A percentile compares a stretch with the other conserved stretches of the same genome.
These are phyloP conservation scores for Drosophila parabipectinata DNA, from an alignment of 1,140 invertebrate genomes.

Conservation along the genomic window DNA sequence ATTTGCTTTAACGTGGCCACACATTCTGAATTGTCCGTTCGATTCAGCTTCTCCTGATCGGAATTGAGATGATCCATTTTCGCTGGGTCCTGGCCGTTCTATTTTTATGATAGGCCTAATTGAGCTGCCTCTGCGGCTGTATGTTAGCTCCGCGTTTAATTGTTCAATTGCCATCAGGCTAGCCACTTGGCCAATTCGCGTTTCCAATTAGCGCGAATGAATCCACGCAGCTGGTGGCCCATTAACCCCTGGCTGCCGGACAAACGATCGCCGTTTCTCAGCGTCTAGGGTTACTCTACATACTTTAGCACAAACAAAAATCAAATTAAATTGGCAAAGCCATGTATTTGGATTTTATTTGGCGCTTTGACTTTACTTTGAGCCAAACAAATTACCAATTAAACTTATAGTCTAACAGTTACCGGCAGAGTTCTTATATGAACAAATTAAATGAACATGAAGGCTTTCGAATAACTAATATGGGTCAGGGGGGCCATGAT, in stretches of 20 bases:
- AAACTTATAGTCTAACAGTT: neutral
- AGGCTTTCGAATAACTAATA: neutral
- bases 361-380: neutral
- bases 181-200: conserved; percentile 45
- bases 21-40: conserved; percentile 46
- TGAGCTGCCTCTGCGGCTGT: conserved; percentile 11
- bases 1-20: conserved; percentile 39
- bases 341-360: neutral
- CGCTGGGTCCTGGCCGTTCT: neutral
- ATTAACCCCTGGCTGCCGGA: conserved; percentile 25
- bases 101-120: conserved; percentile 33
- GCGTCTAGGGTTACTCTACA: conserved; percentile 3
- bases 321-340: neutral
- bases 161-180: conserved; percentile 40
- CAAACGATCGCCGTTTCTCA: conserved; percentile 2
- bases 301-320: neutral
- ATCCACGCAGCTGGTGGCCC: conserved; percentile 41
- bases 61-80: conserved; percentile 4
- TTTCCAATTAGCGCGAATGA: conserved; percentile 49
- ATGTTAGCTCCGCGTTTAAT: conserved; percentile 39
- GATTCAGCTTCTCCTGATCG: conserved; percentile 12
- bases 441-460: neutral
- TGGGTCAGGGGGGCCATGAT: neutral
- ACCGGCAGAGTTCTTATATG: too few relatives aligned
- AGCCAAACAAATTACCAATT: neutral